phyloP scores from a whole-genome alignment of 1,140 invertebrate genomes.

The Microplitis demolitor region DNA sequence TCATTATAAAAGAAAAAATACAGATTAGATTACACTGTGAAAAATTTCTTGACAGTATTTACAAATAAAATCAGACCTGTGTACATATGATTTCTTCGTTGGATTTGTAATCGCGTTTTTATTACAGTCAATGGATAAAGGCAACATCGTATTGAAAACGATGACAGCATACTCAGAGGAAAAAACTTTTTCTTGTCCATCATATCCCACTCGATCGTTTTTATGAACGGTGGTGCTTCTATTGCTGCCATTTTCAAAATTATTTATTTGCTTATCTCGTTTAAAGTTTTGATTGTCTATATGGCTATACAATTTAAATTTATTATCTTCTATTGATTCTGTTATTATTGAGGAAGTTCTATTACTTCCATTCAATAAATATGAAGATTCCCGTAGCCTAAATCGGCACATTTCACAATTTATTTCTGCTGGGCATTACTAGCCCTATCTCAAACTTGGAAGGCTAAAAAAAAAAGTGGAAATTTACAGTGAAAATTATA shows the following conservation, averaged over 20 bases:
- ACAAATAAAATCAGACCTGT: slow-evolving; percentile 61
- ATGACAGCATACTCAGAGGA: slow-evolving; percentile 87
- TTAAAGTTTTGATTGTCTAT: slow-evolving; percentile 17
- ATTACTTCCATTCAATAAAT: slow-evolving; percentile 1
- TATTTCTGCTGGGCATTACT: slow-evolving; percentile 44
- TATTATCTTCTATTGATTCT: not conserved
- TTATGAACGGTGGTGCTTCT: slow-evolving; percentile 70
- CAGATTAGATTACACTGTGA: no score
- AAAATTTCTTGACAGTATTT: not conserved
- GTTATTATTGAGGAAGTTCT: not conserved
- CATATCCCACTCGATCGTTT: slow-evolving; percentile 98
- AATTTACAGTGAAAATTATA: not conserved
- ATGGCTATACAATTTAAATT: slow-evolving; percentile 2
- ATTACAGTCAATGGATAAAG: slow-evolving; percentile 96
- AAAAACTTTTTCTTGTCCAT: slow-evolving; percentile 95
- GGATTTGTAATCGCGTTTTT: slow-evolving; percentile 93
- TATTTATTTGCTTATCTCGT: slow-evolving; percentile 11
- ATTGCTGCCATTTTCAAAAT: slow-evolving; percentile 54
- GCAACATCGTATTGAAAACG: slow-evolving; percentile 84
- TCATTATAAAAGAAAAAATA: no score
- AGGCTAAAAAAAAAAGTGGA: slow-evolving; percentile 4
- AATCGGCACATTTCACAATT: slow-evolving; percentile 51
- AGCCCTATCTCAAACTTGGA: slow-evolving; percentile 16
- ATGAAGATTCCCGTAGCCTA: slow-evolving; percentile 34
- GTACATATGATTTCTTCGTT: slow-evolving; percentile 83